Conservation (phyloP, 2,113 vertebrate species). For the Indicator indicator region DNA sequence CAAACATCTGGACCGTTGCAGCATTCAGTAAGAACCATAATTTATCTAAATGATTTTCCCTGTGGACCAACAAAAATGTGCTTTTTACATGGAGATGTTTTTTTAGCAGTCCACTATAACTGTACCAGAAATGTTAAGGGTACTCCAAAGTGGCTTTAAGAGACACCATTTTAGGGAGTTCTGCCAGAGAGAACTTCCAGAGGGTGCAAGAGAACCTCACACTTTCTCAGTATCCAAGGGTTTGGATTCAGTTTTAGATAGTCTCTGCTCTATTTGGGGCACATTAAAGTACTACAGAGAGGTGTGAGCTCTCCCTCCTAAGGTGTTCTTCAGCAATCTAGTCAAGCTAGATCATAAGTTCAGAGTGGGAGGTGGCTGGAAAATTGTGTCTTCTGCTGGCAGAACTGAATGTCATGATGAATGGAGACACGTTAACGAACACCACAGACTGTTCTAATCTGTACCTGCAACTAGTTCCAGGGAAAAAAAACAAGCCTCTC, state of each 20-base stretch:
- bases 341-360: not conserved
- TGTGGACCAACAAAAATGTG: not conserved
- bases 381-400: not conserved
- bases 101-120: not conserved
- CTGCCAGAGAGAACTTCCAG: not conserved
- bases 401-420: not conserved
- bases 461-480: not conserved
- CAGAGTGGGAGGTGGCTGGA: not conserved
- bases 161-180: not conserved
- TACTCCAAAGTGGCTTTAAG: not conserved
- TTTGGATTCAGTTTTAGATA: not conserved
- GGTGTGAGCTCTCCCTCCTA: not conserved
- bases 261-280: not conserved
- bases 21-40: constrained; percentile 7
- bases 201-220: not conserved
- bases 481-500: not conserved
- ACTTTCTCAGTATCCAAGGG: not conserved
- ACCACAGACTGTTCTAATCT: not conserved
- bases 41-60: not conserved
- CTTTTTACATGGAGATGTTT: not conserved
- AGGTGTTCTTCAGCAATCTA: not conserved
- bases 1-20: constrained; percentile 40
- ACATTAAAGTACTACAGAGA: not conserved
- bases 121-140: not conserved
- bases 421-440: not conserved